Percentiles rank a stretch among this genome's conserved stretches.
Conservation (phyloP, 2,113 vertebrate species). For the Carassius auratus region DNA sequence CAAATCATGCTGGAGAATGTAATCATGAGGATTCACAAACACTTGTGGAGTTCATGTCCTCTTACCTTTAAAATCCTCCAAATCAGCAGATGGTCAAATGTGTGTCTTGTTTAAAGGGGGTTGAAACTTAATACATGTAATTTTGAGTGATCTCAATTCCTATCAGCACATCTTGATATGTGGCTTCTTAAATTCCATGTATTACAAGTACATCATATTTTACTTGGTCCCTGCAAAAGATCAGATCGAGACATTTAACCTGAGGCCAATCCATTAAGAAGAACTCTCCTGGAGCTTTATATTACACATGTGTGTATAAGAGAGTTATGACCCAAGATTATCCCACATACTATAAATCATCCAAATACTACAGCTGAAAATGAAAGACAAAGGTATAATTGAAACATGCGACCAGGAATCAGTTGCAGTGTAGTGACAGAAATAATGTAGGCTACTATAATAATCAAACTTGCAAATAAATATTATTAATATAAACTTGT, state of each 20-base stretch:
- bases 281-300: neutral
- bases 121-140: neutral
- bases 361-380: neutral
- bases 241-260: neutral
- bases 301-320: neutral
- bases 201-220: slow-evolving; percentile 3
- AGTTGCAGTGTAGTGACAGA: neutral
- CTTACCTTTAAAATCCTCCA: neutral
- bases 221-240: neutral
- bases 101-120: neutral
- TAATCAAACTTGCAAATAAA: neutral
- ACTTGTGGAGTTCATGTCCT: neutral
- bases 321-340: neutral
- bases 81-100: neutral
- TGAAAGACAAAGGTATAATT: neutral
- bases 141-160: slow-evolving; percentile 5
- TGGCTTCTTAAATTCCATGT: neutral
- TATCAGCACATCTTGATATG: neutral
- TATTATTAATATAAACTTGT: neutral
- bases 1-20: neutral
- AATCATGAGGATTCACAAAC: neutral
- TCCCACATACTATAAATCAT: neutral
- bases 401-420: neutral
- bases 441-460: neutral
- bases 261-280: neutral